Evolutionary conservation across 2,888 invertebrate species (phyloP).

Genomic region (Hyalella azteca): DNA sequence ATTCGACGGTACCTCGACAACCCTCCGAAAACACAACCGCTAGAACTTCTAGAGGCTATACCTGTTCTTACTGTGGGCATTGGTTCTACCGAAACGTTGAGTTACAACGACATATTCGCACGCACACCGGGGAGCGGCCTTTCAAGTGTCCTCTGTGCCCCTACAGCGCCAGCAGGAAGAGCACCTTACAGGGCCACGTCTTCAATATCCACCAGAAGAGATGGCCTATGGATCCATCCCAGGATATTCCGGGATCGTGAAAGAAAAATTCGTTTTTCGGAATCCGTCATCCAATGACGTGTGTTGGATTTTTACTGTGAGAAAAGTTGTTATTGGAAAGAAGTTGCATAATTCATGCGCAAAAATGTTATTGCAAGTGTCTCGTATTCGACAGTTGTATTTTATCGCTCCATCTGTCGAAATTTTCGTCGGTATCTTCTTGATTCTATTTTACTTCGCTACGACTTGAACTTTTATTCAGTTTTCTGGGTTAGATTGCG

Average conservation of each 20-base stretch:
- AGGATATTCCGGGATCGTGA: not conserved
- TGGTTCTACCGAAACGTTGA: constrained; percentile 28
- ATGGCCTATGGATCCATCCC: not conserved
- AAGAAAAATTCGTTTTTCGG: too few relatives aligned
- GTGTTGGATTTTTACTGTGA: not conserved
- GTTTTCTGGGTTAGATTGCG: too few relatives aligned
- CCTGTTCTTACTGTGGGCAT: constrained; percentile 16
- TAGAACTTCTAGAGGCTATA: not conserved
- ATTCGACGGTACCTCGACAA: too few relatives aligned
- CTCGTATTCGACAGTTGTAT: too few relatives aligned
- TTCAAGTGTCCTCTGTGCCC: constrained; percentile 42
- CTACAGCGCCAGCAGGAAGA: constrained; percentile 14
- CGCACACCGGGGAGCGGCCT: constrained; percentile 49
- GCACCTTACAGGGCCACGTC: constrained; percentile 25
- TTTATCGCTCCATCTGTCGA: too few relatives aligned
- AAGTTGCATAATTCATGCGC: too few relatives aligned
- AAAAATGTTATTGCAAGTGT: too few relatives aligned
- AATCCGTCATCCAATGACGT: too few relatives aligned
- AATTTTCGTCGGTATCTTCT: too few relatives aligned
- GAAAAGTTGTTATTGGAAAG: not conserved
- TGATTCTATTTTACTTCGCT: too few relatives aligned
- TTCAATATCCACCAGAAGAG: constrained; percentile 18
- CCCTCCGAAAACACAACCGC: not conserved
- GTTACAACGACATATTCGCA: constrained; percentile 35
- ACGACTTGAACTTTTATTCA: too few relatives aligned